Evolutionary conservation across 2,113 vertebrate genomes (phyloP).

Genomic region (Budorcas taxicolor): DNA sequence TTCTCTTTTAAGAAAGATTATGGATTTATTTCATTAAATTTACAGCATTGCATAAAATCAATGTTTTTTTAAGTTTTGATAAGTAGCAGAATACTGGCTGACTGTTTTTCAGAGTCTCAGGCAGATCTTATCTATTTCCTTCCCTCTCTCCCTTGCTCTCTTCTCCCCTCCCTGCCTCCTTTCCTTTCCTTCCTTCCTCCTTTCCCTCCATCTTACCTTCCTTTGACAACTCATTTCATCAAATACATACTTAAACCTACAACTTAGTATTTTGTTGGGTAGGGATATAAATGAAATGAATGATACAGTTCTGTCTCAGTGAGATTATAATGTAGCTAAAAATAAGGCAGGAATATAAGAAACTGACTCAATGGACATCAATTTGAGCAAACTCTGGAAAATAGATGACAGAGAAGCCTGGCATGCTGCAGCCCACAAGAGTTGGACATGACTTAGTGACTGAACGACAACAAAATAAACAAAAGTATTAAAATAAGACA

Average conservation of each 20-base stretch:
- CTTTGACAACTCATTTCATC: not conserved
- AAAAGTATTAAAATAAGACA: not conserved
- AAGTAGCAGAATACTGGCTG: not conserved
- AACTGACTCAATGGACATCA: not conserved
- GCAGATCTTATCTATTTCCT: not conserved
- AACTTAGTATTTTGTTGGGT: not conserved
- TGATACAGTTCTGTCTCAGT: not conserved
- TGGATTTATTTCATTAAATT: not conserved
- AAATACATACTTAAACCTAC: not conserved
- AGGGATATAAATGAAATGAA: not conserved
- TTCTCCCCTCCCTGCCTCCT: rapidly evolving
- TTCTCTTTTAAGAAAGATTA: not conserved
- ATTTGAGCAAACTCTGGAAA: not conserved
- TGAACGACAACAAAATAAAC: not conserved
- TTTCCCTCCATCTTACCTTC: not conserved
- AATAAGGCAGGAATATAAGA: not conserved
- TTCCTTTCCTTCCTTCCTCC: not conserved
- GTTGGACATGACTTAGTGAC: not conserved
- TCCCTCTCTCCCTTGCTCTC: not conserved
- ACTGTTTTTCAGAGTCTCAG: not conserved
- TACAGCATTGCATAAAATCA: not conserved
- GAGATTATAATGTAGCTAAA: not conserved
- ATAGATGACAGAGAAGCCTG: not conserved
- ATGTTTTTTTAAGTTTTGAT: not conserved
- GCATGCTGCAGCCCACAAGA: not conserved